These are phyloP conservation scores for Spisula solida DNA, from an alignment of 2,888 invertebrate genomes.

Conservation along the genomic window DNA sequence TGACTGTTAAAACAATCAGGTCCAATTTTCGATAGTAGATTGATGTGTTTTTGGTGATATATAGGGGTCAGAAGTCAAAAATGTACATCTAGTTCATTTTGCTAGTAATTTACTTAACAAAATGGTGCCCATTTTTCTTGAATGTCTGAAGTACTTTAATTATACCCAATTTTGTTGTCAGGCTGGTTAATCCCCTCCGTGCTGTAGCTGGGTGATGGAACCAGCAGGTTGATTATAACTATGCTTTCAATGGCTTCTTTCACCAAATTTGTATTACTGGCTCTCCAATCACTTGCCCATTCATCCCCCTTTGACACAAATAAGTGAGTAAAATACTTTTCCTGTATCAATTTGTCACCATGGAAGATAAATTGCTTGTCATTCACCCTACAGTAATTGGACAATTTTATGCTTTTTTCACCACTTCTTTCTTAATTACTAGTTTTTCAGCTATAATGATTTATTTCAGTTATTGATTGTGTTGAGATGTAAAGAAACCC, in stretches of 20 bases:
- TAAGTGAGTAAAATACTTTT: conserved; percentile 36
- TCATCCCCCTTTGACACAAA: conserved; percentile 40
- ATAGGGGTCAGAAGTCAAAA: conserved; percentile 12
- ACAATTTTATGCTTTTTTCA: conserved; percentile 31
- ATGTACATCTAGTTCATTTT: not conserved
- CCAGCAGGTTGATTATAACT: not conserved
- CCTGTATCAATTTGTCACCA: conserved; percentile 35
- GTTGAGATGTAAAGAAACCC: not conserved
- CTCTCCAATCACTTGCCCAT: conserved; percentile 26
- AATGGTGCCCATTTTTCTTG: not conserved
- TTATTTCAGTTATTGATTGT: not conserved
- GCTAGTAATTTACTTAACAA: not conserved
- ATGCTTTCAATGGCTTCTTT: not conserved
- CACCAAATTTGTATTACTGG: not conserved
- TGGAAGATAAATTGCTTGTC: conserved; percentile 44
- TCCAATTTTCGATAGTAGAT: conserved; percentile 11
- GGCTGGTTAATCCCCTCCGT: not conserved
- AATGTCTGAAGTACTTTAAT: not conserved
- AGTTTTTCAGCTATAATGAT: conserved; percentile 32
- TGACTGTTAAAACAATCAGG: conserved; percentile 19
- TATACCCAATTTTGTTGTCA: conserved; percentile 24
- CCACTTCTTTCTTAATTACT: conserved; percentile 24
- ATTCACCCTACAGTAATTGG: conserved; percentile 29
- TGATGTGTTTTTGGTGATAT: conserved; percentile 2
- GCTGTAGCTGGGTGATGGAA: not conserved